Percentiles rank a stretch among this genome's conserved stretches.
These are phyloP conservation scores for Aphelinus atriplicis DNA, from an alignment of 1,140 invertebrate genomes.

Conservation along the genomic window DNA sequence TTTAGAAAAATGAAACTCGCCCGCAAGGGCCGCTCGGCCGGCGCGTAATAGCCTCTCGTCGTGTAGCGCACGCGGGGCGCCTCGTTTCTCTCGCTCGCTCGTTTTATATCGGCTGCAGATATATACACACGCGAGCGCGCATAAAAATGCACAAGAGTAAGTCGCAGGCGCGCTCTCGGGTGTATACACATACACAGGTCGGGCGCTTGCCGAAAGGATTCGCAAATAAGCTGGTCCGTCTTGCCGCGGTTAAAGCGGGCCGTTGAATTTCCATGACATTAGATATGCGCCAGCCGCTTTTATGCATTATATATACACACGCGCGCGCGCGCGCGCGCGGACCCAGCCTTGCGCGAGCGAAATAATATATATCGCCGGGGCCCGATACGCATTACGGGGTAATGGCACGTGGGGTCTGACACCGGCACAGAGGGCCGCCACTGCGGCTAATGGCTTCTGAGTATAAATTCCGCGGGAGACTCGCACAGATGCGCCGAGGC, in stretches of 20 bases:
- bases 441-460: conserved; percentile 36
- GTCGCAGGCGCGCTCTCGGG: background rate
- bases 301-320: background rate
- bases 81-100: conserved; percentile 2
- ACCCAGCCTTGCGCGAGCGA: background rate
- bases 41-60: conserved; percentile 25
- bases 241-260: background rate
- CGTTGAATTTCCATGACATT: conserved; percentile 46
- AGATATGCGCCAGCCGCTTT: conserved; percentile 26
- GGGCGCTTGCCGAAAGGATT: conserved; percentile 17
- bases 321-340: too few species aligned
- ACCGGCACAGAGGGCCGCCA: background rate
- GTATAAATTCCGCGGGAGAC: conserved; percentile 25
- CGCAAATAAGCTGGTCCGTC: conserved; percentile 26
- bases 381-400: conserved; percentile 31
- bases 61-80: conserved; percentile 24
- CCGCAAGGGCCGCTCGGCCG: conserved; percentile 16
- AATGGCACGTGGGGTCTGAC: conserved; percentile 32
- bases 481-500: conserved; percentile 33
- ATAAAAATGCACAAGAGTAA: too few species aligned
- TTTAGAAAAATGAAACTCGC: conserved; percentile 37
- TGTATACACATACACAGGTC: background rate
- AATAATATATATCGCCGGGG: conserved; percentile 39
- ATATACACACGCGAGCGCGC: background rate
- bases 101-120: background rate